These are phyloP conservation scores for Takifugu ocellatus DNA, from an alignment of 2,797 vertebrate species.

Conservation along the genomic window DNA sequence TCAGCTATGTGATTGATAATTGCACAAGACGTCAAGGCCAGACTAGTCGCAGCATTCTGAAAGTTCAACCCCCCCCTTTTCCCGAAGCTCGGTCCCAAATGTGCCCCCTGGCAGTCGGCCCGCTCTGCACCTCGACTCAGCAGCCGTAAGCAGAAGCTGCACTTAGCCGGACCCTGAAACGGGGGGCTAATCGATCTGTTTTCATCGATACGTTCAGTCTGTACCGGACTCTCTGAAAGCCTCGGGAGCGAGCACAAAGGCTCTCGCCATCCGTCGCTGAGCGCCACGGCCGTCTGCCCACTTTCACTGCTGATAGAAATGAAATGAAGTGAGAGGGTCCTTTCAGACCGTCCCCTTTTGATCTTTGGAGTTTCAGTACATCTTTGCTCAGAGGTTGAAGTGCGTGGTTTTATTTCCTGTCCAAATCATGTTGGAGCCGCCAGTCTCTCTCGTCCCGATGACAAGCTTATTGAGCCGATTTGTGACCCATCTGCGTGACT, in stretches of 20 bases:
- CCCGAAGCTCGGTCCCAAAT: constrained; percentile 14
- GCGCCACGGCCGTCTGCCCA: constrained; percentile 7
- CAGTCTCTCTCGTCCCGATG: too few relatives aligned
- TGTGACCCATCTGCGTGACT: too few relatives aligned
- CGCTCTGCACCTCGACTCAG: constrained; percentile 16
- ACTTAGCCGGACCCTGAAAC: constrained; percentile 17
- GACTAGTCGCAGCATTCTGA: too few relatives aligned
- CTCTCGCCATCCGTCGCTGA: constrained; percentile 1
- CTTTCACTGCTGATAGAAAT: constrained; percentile 8
- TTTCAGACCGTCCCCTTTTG: constrained; percentile 32
- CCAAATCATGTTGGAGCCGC: too few relatives aligned
- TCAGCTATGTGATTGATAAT: constrained; percentile 25
- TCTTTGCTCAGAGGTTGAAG: constrained; percentile 7
- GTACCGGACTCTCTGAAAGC: constrained; percentile 26
- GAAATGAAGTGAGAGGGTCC: constrained; percentile 18
- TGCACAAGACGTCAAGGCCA: background rate
- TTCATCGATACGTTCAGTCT: constrained; percentile 26
- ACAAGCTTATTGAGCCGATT: too few relatives aligned
- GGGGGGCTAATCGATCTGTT: constrained; percentile 18
- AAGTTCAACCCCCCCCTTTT: background rate
- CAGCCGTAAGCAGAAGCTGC: constrained; percentile 35
- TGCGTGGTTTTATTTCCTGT: background rate
- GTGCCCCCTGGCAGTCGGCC: constrained; percentile 21
- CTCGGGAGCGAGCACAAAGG: background rate
- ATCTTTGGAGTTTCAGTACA: constrained; percentile 6